Evolutionary conservation across 2,888 invertebrate genomes (phyloP).

Genomic region (Hypomecis punctinalis): DNA sequence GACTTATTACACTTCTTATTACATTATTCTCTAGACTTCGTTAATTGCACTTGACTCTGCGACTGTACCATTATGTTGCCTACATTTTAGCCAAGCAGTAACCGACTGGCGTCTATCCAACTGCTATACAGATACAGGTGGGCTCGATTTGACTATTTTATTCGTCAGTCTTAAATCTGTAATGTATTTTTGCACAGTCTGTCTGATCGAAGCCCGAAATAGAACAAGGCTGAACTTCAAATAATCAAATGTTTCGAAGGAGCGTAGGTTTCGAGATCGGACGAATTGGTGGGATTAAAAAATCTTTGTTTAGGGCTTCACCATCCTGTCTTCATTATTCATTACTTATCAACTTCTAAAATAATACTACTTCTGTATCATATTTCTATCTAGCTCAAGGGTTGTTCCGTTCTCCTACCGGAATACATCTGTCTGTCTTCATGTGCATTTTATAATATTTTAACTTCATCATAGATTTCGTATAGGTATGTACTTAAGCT

Average conservation of each 20-base stretch:
- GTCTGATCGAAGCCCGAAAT: constrained; percentile 66
- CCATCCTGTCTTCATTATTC: no score
- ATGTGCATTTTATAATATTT: no score
- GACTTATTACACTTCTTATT: no score
- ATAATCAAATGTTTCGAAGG: constrained; percentile 63
- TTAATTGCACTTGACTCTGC: not conserved
- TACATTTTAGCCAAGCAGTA: constrained; percentile 44
- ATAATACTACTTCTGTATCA: no score
- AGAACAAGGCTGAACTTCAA: constrained; percentile 74
- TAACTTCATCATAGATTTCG: no score
- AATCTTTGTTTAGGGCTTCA: constrained; percentile 1
- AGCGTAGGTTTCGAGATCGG: constrained; percentile 57
- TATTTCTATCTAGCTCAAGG: no score
- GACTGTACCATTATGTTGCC: constrained; percentile 22
- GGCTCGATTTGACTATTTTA: constrained; percentile 61
- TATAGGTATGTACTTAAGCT: no score
- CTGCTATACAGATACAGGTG: constrained; percentile 62
- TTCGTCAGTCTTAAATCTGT: constrained; percentile 62
- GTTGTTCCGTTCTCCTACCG: no score
- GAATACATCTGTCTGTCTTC: no score
- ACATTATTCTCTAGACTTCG: not conserved
- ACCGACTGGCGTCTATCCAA: constrained; percentile 68
- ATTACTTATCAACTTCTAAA: no score
- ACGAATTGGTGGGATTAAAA: constrained; percentile 31
- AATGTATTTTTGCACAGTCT: constrained; percentile 67